Conservation (phyloP, 2,797 vertebrate genomes). For the Muraenolepis orangiensis region DNA sequence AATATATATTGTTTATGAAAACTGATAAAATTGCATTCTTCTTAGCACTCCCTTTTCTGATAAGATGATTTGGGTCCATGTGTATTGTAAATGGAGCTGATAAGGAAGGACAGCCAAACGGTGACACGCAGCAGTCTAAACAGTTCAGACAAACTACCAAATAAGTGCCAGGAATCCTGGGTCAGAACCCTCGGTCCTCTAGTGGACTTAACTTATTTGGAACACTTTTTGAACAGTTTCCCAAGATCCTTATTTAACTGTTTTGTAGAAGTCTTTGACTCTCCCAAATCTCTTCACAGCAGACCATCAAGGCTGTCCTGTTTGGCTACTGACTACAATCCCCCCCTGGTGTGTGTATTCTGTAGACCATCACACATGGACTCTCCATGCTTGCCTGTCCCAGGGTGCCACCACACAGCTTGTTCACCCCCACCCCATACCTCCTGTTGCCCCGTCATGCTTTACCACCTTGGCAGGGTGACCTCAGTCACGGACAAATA, state of each 20-base stretch:
- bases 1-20: not conserved
- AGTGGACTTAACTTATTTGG: not conserved
- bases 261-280: not conserved
- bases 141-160: constrained; percentile 13
- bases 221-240: not conserved
- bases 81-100: constrained; percentile 9
- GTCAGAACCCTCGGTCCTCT: constrained; percentile 42
- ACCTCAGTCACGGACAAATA: constrained; percentile 31
- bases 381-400: not conserved
- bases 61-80: constrained; percentile 10
- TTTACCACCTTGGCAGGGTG: constrained; percentile 47
- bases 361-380: constrained; percentile 43
- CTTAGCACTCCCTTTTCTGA: not conserved
- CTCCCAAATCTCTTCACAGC: constrained; percentile 13
- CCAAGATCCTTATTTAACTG: constrained; percentile 23
- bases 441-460: constrained; percentile 44
- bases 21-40: not conserved
- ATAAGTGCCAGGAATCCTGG: constrained; percentile 48
- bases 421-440: not conserved
- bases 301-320: constrained; percentile 46
- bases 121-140: constrained; percentile 22
- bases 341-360: constrained; percentile 38
- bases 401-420: not conserved
- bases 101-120: constrained; percentile 15
- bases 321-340: constrained; percentile 31